Evolutionary conservation across 2,113 vertebrate species (phyloP).

Genomic region (Platysteira castanea): DNA sequence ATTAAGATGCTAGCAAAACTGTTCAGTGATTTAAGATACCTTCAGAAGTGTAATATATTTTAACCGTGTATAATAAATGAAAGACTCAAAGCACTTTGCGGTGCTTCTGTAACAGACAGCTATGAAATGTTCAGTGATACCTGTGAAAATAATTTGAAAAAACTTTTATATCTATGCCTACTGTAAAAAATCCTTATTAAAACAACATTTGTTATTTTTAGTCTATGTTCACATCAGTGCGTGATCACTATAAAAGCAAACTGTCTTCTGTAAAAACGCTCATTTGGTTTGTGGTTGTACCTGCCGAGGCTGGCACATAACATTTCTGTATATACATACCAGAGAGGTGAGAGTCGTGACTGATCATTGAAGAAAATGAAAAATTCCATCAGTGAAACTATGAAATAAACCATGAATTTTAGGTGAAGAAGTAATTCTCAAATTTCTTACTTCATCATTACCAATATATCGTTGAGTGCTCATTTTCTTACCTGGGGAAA

Average conservation of each 20-base stretch:
- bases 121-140: slow-evolving; percentile 67
- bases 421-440: slow-evolving; percentile 11
- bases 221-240: slow-evolving; percentile 61
- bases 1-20: slow-evolving; percentile 63
- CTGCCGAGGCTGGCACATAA: slow-evolving; percentile 13
- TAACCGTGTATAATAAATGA: slow-evolving; percentile 75
- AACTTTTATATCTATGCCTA: slow-evolving; percentile 71
- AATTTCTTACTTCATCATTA: neutral
- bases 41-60: slow-evolving; percentile 76
- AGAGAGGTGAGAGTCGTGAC: neutral
- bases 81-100: slow-evolving; percentile 57
- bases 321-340: neutral
- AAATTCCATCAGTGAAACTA: neutral
- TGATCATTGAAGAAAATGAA: neutral
- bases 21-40: slow-evolving; percentile 69
- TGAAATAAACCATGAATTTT: slow-evolving; percentile 40
- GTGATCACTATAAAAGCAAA: slow-evolving; percentile 57
- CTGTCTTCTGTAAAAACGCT: slow-evolving; percentile 29
- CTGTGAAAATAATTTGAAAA: slow-evolving; percentile 68
- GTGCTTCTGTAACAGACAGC: slow-evolving; percentile 68
- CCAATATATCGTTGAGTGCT: neutral
- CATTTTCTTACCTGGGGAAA: neutral
- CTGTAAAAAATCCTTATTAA: slow-evolving; percentile 70
- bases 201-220: slow-evolving; percentile 67
- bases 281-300: slow-evolving; percentile 33